Evolutionary conservation across 1,140 invertebrate species (phyloP), one percentile per base, ranked within the genome.

Genomic region (Papilio polyxenes): DNA sequence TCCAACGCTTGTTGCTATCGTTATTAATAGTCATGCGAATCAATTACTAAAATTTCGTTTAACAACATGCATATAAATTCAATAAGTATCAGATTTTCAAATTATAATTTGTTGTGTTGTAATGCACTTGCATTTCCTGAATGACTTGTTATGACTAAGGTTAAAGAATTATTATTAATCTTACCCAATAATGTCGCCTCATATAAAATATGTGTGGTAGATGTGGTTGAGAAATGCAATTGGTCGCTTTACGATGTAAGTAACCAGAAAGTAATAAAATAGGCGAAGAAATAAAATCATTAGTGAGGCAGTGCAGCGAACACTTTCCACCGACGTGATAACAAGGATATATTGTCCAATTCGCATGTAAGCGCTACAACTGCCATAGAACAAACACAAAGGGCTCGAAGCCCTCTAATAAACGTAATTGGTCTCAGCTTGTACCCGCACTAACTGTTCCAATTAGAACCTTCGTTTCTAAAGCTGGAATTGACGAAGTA

Each of bases 381-480:
- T 88, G 81, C 86, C 85, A 85, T 84, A 83, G 85, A 79, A 85
- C 82, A 83, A 83, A 85, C 84, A 87, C 85, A 88, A 91, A 87
- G 87, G 87, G 85, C 74, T 81, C 81, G 84, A 83, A 83, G 82
- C 84, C 84, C 86, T 88, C 85, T 89, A 90, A 91, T 91, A 91
- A 89, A 90, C 83, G 85, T 91, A 91, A 92, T 92, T 91, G 91
- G 85, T 88, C 85, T 85, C 81, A 85, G 83, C 82, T 83, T 86
- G 83, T 82, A 87, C 82, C 83, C 80, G 82, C 85, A 86, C 85
- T 87, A 89, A 90, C 88, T 88, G 87, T 86, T 88, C 85, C 88
- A 88, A 90, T 90, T 90, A 89, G 89, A 82, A 83, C 78, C 86
- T 84, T 78, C 83, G 83, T 82, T 82, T 82, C 76, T 80, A 81